A percentile compares a stretch with the other conserved stretches of the same genome.
Conservation (phyloP, 2,797 vertebrate species). For the Acanthiza pusilla region DNA sequence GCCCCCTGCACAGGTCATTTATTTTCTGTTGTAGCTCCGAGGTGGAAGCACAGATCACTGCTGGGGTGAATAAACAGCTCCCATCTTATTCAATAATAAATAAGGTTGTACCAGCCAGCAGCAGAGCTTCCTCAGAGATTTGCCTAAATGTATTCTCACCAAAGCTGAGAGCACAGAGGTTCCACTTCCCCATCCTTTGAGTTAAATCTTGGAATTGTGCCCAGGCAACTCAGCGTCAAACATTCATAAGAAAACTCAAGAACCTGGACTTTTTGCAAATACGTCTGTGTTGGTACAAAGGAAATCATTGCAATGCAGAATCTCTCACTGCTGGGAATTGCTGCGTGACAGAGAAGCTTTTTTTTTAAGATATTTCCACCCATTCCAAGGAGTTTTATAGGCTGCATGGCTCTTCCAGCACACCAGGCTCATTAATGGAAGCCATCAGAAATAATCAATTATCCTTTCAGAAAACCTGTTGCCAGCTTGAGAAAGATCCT, state of each 20-base stretch:
- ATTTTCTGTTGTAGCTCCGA: neutral
- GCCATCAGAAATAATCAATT: neutral
- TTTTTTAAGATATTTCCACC: neutral
- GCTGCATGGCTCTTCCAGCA: neutral
- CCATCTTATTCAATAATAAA: constrained; percentile 22
- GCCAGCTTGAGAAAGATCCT: neutral
- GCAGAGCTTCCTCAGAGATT: neutral
- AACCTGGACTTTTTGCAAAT: neutral
- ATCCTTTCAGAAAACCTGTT: constrained; percentile 3
- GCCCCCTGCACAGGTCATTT: neutral
- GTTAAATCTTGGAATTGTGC: constrained; percentile 3
- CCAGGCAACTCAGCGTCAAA: neutral
- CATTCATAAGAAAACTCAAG: neutral
- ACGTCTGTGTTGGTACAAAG: neutral
- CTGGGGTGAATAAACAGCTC: neutral
- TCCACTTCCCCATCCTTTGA: neutral
- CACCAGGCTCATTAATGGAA: neutral
- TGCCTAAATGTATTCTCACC: constrained; percentile 3
- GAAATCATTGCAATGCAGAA: neutral
- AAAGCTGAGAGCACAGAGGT: neutral
- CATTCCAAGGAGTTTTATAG: neutral
- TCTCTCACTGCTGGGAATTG: neutral
- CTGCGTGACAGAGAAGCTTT: neutral
- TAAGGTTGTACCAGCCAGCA: neutral
- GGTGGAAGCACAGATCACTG: neutral